phyloP scores from a whole-genome alignment of 30 jellyfish, hydroid and myxozoan genomes.

The Turritopsis dohrnii region DNA sequence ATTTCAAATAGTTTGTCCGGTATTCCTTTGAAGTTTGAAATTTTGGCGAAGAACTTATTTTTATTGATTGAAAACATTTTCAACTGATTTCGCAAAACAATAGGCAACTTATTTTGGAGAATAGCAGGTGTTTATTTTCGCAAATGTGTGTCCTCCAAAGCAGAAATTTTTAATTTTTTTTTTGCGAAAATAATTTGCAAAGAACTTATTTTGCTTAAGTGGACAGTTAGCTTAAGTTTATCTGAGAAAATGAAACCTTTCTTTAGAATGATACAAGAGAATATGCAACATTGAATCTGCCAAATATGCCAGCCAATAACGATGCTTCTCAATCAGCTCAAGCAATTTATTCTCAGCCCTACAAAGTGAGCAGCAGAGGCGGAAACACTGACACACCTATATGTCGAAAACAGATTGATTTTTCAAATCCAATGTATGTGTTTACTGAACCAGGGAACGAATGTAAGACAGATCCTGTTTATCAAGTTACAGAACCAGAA shows the following conservation, averaged over 20 bases:
- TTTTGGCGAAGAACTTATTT: too few species aligned
- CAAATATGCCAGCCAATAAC: neutral
- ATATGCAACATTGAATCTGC: neutral
- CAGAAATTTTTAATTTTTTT: too few species aligned
- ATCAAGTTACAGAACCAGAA: neutral
- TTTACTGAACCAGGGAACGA: neutral
- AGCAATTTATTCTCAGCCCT: neutral
- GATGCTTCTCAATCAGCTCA: neutral
- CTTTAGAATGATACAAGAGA: neutral
- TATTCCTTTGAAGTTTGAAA: too few species aligned
- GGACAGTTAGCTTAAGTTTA: too few species aligned
- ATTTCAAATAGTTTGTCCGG: too few species aligned
- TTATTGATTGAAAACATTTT: too few species aligned
- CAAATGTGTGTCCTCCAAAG: too few species aligned
- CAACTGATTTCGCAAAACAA: too few species aligned
- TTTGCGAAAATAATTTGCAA: too few species aligned
- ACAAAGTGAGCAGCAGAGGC: neutral
- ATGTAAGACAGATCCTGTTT: neutral
- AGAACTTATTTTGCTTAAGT: too few species aligned
- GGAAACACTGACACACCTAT: neutral
- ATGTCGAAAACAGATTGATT: neutral
- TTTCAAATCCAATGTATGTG: neutral
- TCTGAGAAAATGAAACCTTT: neutral
- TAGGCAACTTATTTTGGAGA: too few species aligned
- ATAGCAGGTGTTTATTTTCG: too few species aligned